Conservation (phyloP, 2,113 vertebrate genomes). For the Orthonyx spaldingii region DNA sequence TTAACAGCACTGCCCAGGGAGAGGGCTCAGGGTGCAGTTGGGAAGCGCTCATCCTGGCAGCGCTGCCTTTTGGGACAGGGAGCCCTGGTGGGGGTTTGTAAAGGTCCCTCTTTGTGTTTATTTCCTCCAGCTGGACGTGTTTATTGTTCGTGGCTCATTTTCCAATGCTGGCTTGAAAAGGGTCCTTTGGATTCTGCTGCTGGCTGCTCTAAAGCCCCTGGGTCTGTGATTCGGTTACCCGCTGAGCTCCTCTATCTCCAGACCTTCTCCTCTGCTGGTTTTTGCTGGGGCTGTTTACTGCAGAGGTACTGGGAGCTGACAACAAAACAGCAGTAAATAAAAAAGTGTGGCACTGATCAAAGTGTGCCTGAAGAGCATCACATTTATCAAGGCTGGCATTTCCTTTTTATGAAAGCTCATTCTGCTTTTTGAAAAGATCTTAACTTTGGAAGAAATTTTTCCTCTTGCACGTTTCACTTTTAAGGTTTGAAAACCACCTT, state of each 20-base stretch:
- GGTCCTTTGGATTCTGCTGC: not conserved
- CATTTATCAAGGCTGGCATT: not conserved
- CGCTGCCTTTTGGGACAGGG: not conserved
- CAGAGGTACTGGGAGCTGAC: not conserved
- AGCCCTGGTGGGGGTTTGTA: rapidly evolving
- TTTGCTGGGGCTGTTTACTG: not conserved
- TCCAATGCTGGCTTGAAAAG: not conserved
- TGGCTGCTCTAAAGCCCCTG: not conserved
- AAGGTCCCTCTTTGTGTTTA: not conserved
- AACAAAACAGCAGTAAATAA: not conserved
- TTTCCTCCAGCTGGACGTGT: not conserved
- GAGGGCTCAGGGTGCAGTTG: slow-evolving; percentile 2
- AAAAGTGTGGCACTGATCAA: not conserved
- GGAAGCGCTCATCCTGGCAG: not conserved
- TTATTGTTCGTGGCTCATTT: not conserved
- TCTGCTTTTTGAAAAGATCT: not conserved
- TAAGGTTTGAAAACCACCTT: not conserved
- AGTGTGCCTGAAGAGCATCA: not conserved
- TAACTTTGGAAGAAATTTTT: not conserved
- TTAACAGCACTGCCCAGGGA: slow-evolving; percentile 18
- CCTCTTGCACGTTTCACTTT: not conserved
- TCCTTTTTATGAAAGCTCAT: not conserved
- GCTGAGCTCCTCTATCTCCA: not conserved
- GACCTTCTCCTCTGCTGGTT: not conserved
- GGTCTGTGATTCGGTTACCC: not conserved